These are phyloP conservation scores for Discoglossus pictus DNA, from an alignment of 2,797 vertebrate genomes.

Conservation along the genomic window DNA sequence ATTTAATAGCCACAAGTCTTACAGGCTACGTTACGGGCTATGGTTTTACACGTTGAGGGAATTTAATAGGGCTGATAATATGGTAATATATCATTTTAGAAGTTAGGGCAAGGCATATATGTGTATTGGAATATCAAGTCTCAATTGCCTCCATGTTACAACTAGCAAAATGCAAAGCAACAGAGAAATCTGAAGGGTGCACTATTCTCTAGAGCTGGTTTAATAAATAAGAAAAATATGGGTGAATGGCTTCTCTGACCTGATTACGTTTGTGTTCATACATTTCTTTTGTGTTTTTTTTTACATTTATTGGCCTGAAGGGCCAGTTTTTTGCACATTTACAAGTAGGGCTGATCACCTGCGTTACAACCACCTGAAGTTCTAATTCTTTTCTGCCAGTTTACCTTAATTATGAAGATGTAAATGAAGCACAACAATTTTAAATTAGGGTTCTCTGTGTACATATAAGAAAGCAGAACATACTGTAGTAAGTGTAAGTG, in stretches of 20 bases:
- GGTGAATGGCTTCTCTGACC: constrained; percentile 53
- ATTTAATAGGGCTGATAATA: too few relatives aligned
- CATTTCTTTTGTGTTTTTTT: constrained; percentile 58
- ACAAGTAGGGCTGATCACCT: constrained; percentile 46
- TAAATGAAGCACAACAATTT: constrained; percentile 56
- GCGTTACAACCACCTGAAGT: constrained; percentile 39
- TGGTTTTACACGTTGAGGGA: too few relatives aligned
- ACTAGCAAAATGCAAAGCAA: constrained; percentile 41
- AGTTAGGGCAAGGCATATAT: constrained; percentile 10
- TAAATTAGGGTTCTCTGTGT: constrained; percentile 54
- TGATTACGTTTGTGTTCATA: constrained; percentile 61
- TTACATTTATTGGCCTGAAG: constrained; percentile 54
- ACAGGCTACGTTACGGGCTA: too few relatives aligned
- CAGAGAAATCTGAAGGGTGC: constrained; percentile 46
- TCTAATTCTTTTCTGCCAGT: constrained; percentile 48
- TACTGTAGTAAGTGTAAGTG: constrained; percentile 63
- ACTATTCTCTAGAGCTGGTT: constrained; percentile 53
- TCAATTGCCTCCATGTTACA: constrained; percentile 36
- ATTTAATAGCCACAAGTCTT: too few relatives aligned
- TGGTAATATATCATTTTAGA: neutral
- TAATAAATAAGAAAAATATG: constrained; percentile 60
- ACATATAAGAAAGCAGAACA: constrained; percentile 57
- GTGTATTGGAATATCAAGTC: constrained; percentile 52
- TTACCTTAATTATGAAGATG: constrained; percentile 56
- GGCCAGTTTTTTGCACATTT: constrained; percentile 51